These are phyloP conservation scores for Tenthredo scrophulariae DNA, from an alignment of 2,888 invertebrate genomes.

Conservation along the genomic window DNA sequence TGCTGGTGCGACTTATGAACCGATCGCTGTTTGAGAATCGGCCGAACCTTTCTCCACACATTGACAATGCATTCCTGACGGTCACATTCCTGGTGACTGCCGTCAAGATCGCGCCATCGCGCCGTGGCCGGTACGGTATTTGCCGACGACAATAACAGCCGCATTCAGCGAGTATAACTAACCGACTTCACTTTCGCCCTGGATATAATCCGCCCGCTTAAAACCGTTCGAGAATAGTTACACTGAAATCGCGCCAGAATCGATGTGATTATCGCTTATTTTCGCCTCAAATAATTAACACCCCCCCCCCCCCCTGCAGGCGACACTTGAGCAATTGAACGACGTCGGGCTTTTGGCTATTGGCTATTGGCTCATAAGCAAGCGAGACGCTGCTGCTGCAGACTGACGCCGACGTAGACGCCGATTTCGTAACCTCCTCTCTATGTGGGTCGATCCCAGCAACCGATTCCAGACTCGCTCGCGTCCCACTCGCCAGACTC, in stretches of 20 bases:
- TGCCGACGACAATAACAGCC: conserved; percentile 41
- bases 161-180: background rate
- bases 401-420: conserved; percentile 26
- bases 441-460: conserved; percentile 47
- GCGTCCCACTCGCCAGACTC: background rate
- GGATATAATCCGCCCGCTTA: background rate
- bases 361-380: conserved; percentile 19
- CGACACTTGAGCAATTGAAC: conserved; percentile 22
- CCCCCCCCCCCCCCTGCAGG: background rate
- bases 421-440: conserved; percentile 43
- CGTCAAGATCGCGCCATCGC: conserved; percentile 16
- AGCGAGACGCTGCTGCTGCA: conserved; percentile 37
- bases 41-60: conserved; percentile 45
- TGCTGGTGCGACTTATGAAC: conserved; percentile 7
- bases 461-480: conserved; percentile 33
- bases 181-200: conserved; percentile 40
- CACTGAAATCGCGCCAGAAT: background rate
- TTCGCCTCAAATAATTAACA: conserved; percentile 36
- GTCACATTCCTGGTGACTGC: conserved; percentile 34
- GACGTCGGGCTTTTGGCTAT: background rate
- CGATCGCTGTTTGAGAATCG: conserved; percentile 21
- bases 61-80: conserved; percentile 44
- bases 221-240: background rate
- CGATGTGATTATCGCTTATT: conserved; percentile 24
- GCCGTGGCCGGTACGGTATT: background rate